These are phyloP conservation scores for Bagarius yarrelli DNA, from an alignment of 2,113 vertebrate species.

Conservation along the genomic window DNA sequence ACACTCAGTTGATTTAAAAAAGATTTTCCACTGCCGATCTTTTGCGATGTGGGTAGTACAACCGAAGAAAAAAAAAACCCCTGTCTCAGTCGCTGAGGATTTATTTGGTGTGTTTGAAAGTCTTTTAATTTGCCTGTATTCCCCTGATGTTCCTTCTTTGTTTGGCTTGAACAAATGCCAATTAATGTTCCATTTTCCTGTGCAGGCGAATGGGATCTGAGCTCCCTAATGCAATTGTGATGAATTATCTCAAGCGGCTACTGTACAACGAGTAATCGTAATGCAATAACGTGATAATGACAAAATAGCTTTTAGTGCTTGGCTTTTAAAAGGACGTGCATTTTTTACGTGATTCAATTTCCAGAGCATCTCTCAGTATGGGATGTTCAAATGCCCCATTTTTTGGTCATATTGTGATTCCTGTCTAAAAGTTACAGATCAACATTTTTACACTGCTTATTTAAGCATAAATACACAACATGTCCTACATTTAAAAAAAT, in stretches of 20 bases:
- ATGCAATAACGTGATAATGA: slow-evolving; percentile 65
- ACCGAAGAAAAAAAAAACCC: too few species aligned
- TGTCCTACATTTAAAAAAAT: not conserved
- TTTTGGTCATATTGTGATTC: slow-evolving; percentile 19
- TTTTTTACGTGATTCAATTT: slow-evolving; percentile 51
- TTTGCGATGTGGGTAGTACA: not conserved
- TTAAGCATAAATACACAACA: not conserved
- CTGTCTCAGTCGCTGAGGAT: slow-evolving; percentile 44
- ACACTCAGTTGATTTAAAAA: slow-evolving; percentile 43
- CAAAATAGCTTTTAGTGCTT: slow-evolving; percentile 49
- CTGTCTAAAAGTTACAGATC: not conserved
- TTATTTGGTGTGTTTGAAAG: slow-evolving; percentile 63
- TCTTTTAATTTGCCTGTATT: slow-evolving; percentile 61
- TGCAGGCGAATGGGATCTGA: slow-evolving; percentile 63
- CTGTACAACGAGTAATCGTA: slow-evolving; percentile 62
- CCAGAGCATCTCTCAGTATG: slow-evolving; percentile 40
- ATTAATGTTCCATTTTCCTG: slow-evolving; percentile 68
- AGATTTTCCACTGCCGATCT: slow-evolving; percentile 41
- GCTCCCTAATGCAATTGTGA: slow-evolving; percentile 69
- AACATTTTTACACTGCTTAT: slow-evolving; percentile 16
- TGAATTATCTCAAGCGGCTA: slow-evolving; percentile 65
- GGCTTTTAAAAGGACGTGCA: slow-evolving; percentile 51
- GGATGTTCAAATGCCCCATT: not conserved
- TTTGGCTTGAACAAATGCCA: slow-evolving; percentile 73
- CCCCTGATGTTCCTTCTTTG: slow-evolving; percentile 70